These are phyloP conservation scores for Pterostichus niger DNA, from an alignment of 2,888 invertebrate genomes.

Conservation along the genomic window DNA sequence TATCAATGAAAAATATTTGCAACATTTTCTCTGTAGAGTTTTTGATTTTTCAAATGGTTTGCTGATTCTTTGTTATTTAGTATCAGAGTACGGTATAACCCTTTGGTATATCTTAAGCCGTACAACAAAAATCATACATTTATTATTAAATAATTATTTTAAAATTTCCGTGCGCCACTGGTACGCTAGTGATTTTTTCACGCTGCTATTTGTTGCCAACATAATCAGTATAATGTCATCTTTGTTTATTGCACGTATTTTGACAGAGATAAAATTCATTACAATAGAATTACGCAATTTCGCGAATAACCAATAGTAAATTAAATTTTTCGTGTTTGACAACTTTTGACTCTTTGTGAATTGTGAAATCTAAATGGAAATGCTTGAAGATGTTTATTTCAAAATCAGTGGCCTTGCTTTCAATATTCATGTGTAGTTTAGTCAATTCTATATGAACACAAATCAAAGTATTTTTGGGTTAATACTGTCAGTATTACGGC, in stretches of 20 bases:
- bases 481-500: slow-evolving; percentile 55
- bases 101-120: slow-evolving; percentile 37
- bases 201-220: not conserved
- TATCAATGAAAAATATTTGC: too few species aligned
- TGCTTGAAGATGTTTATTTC: slow-evolving; percentile 54
- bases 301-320: slow-evolving; percentile 49
- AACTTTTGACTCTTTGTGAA: slow-evolving; percentile 45
- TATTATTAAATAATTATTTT: not conserved
- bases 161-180: not conserved
- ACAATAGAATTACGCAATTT: slow-evolving; percentile 48
- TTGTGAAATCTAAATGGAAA: slow-evolving; percentile 59
- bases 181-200: not conserved
- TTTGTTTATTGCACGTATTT: slow-evolving; percentile 11
- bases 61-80: slow-evolving; percentile 23
- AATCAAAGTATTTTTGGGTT: slow-evolving; percentile 48
- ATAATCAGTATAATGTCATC: not conserved
- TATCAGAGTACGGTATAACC: slow-evolving; percentile 49
- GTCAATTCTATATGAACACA: slow-evolving; percentile 58
- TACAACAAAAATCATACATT: not conserved
- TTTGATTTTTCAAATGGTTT: slow-evolving; percentile 47
- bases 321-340: slow-evolving; percentile 62
- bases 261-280: slow-evolving; percentile 20
- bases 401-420: slow-evolving; percentile 57
- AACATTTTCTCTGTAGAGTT: not conserved
- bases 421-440: slow-evolving; percentile 35